phyloP scores from a whole-genome alignment of 2,888 invertebrate species.

The Corythucha ciliata region DNA sequence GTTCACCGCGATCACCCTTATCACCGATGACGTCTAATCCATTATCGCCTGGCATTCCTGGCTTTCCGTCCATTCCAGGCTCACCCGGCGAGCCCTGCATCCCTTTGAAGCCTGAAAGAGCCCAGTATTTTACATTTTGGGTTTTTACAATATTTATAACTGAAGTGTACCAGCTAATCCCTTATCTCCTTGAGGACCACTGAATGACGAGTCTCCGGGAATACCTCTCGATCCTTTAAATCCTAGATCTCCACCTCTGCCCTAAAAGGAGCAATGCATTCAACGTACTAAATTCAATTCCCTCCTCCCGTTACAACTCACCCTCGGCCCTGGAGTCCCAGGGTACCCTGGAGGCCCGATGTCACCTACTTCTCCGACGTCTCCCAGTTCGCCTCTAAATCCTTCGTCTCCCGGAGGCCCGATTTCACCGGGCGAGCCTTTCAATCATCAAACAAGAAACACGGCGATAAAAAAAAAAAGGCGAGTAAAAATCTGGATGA shows the following conservation, averaged over 20 bases:
- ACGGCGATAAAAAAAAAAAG: too few species aligned
- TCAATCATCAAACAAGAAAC: constrained; percentile 14
- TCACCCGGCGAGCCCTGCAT: constrained; percentile 33
- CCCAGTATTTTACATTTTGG: not conserved
- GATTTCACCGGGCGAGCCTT: constrained; percentile 36
- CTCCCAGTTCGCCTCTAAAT: constrained; percentile 38
- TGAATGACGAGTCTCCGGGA: not conserved
- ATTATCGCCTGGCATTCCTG: constrained; percentile 37
- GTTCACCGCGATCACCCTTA: constrained; percentile 53
- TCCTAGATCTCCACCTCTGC: too few species aligned
- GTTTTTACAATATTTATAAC: not conserved
- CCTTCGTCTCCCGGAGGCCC: constrained; percentile 42
- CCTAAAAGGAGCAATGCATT: too few species aligned
- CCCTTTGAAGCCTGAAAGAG: constrained; percentile 33
- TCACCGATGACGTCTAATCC: constrained; percentile 47
- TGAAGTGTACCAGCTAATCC: not conserved
- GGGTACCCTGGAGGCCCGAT: constrained; percentile 9
- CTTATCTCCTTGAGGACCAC: not conserved
- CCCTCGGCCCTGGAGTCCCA: too few species aligned
- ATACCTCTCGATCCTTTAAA: not conserved
- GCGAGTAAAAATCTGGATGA: too few species aligned
- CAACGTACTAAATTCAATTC: too few species aligned
- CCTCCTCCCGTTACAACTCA: too few species aligned
- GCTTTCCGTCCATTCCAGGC: constrained; percentile 34
- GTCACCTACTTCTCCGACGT: constrained; percentile 13